These are phyloP conservation scores for Schizopygopsis pylzovi DNA, from an alignment of 2,797 vertebrate species.

Conservation along the genomic window DNA sequence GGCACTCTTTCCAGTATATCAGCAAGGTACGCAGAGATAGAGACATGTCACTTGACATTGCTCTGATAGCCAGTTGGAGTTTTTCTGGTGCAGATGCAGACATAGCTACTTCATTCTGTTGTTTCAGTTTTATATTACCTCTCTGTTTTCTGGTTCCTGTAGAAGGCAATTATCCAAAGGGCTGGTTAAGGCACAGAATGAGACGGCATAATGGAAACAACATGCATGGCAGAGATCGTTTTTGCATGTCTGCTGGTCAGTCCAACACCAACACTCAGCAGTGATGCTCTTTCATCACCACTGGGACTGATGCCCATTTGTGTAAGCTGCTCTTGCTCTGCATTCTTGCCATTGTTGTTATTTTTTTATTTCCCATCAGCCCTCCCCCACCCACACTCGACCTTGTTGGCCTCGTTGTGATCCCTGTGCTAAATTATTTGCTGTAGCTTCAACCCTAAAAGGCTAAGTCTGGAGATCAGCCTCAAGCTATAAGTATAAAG, in stretches of 20 bases:
- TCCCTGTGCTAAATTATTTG: constrained; percentile 44
- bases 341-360: constrained; percentile 46
- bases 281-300: constrained; percentile 48
- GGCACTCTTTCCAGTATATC: constrained; percentile 41
- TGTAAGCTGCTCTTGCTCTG: constrained; percentile 49
- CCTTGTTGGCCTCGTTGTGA: constrained; percentile 34
- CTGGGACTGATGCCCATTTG: constrained; percentile 23
- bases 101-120: not conserved
- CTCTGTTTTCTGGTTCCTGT: not conserved
- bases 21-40: constrained; percentile 30
- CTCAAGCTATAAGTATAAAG: constrained; percentile 21
- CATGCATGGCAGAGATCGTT: not conserved
- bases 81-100: not conserved
- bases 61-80: constrained; percentile 31
- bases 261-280: constrained; percentile 3
- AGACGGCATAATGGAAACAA: constrained; percentile 29
- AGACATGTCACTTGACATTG: constrained; percentile 20
- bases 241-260: not conserved
- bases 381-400: not conserved
- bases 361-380: constrained; percentile 27
- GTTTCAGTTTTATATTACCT: not conserved
- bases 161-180: constrained; percentile 9
- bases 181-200: constrained; percentile 15
- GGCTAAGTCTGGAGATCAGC: constrained; percentile 32
- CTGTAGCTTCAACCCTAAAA: constrained; percentile 42